Conservation (phyloP, 2,113 vertebrate genomes). For the Ictalurus furcatus region DNA sequence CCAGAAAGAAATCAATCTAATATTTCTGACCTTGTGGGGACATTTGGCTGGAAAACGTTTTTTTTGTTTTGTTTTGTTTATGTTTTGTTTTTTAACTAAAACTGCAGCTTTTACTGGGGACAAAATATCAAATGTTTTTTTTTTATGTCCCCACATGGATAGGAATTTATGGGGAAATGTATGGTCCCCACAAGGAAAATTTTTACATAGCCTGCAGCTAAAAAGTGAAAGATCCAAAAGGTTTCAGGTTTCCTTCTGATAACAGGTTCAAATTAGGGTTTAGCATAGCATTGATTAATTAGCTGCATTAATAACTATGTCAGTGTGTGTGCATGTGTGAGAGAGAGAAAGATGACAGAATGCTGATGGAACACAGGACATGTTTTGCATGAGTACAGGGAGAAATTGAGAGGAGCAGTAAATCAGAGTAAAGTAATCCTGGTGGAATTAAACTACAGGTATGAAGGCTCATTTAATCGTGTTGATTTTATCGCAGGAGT, state of each 20-base stretch:
- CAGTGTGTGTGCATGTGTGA: background rate
- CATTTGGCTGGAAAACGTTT: background rate
- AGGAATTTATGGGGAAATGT: background rate
- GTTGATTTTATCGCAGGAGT: background rate
- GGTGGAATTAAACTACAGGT: constrained; percentile 6
- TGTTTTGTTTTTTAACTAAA: background rate
- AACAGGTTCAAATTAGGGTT: background rate
- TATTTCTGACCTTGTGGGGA: background rate
- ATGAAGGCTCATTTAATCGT: constrained; percentile 9
- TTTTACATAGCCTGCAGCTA: background rate
- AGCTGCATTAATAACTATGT: background rate
- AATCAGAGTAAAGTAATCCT: constrained; percentile 30
- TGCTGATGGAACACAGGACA: background rate
- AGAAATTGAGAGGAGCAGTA: background rate
- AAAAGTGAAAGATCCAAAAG: background rate
- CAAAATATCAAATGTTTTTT: background rate
- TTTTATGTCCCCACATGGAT: background rate
- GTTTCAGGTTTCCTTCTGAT: background rate
- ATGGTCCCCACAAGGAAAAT: background rate
- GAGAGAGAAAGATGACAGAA: background rate
- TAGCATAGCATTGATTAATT: background rate
- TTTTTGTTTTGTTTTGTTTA: too few species aligned
- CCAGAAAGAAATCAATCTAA: background rate
- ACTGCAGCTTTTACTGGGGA: background rate
- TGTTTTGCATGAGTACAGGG: background rate